Percentiles rank a stretch among this genome's conserved stretches.
phyloP scores from a whole-genome alignment of 2,797 vertebrate genomes.

The Potorous gilbertii region DNA sequence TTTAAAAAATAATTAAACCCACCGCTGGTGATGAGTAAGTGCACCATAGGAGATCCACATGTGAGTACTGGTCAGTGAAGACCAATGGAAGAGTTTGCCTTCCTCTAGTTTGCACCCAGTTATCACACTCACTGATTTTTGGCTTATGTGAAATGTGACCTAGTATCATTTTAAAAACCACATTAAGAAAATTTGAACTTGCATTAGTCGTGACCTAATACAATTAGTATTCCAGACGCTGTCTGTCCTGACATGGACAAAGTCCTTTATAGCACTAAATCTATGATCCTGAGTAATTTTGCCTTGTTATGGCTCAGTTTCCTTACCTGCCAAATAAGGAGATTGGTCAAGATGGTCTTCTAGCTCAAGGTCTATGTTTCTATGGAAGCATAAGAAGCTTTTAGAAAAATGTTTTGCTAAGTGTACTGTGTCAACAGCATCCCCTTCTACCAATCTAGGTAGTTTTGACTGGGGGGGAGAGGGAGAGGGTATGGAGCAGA shows the following conservation, averaged over 20 bases:
- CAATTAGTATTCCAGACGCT: not conserved
- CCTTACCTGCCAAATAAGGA: not conserved
- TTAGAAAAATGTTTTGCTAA: not conserved
- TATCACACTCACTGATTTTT: not conserved
- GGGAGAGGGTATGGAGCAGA: not conserved
- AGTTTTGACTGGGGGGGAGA: not conserved
- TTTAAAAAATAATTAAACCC: not conserved
- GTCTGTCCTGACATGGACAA: not conserved
- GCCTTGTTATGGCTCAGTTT: not conserved
- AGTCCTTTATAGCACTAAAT: not conserved
- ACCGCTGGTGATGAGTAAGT: not conserved
- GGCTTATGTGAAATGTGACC: not conserved
- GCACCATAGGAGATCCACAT: not conserved
- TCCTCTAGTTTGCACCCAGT: not conserved
- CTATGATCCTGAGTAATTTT: not conserved
- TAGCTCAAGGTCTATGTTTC: not conserved
- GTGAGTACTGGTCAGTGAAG: not conserved
- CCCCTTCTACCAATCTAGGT: not conserved
- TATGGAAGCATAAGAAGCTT: not conserved
- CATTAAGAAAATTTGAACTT: not conserved
- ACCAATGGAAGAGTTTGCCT: not conserved
- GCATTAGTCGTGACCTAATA: not conserved
- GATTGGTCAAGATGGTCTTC: not conserved
- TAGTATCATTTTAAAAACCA: not conserved
- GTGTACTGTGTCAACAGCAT: not conserved